A percentile compares a stretch with the other conserved stretches of the same genome.
Evolutionary conservation across 2,797 vertebrate genomes (phyloP).

Genomic region (Amphiprion clarkii): DNA sequence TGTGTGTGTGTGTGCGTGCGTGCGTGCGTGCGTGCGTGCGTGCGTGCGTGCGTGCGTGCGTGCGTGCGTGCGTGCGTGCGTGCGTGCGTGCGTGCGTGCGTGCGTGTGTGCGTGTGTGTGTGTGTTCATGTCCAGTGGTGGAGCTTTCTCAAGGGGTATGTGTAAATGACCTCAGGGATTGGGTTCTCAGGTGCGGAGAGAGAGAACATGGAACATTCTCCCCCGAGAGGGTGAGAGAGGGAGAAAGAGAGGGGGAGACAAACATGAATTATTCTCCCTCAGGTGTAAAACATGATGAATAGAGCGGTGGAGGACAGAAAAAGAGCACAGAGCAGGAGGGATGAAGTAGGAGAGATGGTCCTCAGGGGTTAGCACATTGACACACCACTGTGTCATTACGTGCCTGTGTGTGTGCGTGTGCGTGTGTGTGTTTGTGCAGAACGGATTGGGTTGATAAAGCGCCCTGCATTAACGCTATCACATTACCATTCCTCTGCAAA

Average conservation of each 20-base stretch:
- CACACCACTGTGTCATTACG: constrained; percentile 15
- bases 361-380: constrained; percentile 36
- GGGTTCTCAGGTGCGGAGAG: constrained; percentile 65
- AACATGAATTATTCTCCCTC: constrained; percentile 51
- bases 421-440: neutral
- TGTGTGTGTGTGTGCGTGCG: neutral
- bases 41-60: neutral
- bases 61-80: too few relatives aligned
- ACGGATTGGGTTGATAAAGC: constrained; percentile 20
- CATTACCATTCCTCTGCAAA: constrained; percentile 48
- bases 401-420: neutral
- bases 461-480: constrained; percentile 32
- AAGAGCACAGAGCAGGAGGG: constrained; percentile 8
- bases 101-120: neutral
- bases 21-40: too few relatives aligned
- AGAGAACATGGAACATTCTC: constrained; percentile 36
- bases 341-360: constrained; percentile 29
- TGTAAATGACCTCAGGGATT: constrained; percentile 52
- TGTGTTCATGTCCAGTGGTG: constrained; percentile 5
- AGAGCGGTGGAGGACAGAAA: constrained; percentile 32
- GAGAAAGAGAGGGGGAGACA: constrained; percentile 7
- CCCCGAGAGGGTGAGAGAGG: constrained; percentile 18
- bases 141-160: constrained; percentile 33
- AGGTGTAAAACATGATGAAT: constrained; percentile 54
- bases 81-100: neutral